Conservation (phyloP, 2,888 invertebrate species). For the Ethmia dodecea region DNA sequence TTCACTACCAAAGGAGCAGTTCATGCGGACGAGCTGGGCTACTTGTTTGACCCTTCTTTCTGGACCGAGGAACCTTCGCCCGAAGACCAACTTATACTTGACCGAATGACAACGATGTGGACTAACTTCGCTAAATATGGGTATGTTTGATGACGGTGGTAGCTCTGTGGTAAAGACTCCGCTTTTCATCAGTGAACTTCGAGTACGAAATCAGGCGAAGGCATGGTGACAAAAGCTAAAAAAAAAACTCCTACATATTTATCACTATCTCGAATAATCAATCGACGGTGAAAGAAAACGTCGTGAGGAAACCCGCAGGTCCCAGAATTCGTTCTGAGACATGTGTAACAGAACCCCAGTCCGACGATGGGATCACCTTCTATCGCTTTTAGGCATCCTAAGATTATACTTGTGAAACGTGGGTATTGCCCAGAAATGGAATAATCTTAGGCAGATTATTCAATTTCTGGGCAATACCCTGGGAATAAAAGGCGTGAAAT, state of each 20-base stretch:
- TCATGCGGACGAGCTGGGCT: constrained; percentile 46
- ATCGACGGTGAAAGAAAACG: not conserved
- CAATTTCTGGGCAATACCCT: too few species aligned
- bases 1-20: constrained; percentile 26
- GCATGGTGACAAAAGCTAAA: not conserved
- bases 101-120: constrained; percentile 53
- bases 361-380: too few species aligned
- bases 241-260: not conserved
- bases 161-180: not conserved
- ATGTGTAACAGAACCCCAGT: too few species aligned
- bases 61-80: constrained; percentile 15
- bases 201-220: not conserved
- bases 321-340: too few species aligned
- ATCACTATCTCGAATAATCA: not conserved
- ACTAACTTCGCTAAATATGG: constrained; percentile 54
- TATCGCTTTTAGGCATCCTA: too few species aligned
- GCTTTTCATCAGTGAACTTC: not conserved
- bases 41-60: constrained; percentile 33
- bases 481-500: too few species aligned
- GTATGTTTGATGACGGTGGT: constrained; percentile 25
- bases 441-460: too few species aligned
- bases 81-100: constrained; percentile 37
- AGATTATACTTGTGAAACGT: too few species aligned
- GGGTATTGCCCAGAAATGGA: too few species aligned
- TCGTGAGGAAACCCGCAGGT: too few species aligned